Evolutionary conservation across 2,113 vertebrate species (phyloP), one percentile per base, ranked within the genome.

Genomic region (Myrmecobius fasciatus): DNA sequence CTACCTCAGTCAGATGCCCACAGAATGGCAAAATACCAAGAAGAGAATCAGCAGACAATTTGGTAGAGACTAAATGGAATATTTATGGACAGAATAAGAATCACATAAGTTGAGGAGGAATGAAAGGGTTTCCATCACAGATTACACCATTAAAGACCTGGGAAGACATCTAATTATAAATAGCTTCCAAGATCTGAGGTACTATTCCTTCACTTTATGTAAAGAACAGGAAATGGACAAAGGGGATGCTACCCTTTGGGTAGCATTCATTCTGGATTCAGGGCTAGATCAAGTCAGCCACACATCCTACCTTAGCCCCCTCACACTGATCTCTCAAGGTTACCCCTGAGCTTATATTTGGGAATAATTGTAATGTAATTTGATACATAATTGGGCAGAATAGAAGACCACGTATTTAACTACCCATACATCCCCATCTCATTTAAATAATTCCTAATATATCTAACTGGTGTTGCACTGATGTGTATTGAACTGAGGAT

Each of bases 401-500:
- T 98, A 98, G 98, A 98, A 98, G 98, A 97, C 97, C 95, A 43
- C 26, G 88, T 98, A 98, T 98, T 98, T 98, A 98, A 98, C 97
- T 98, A 97, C 96, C 97, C 98, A 98, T 98, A 98, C 92, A 98
- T 98, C 98, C 98, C 97, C 97, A 98, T 98, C 96, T 98, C 98
- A 98, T 99, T 98, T 98, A 98, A 98, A 98, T 98, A 99, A 98
- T 98, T 98, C 97, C 97, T 98, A 98, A 98, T 98, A 97, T 97
- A 98, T 97, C 98, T 97, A 97, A 98, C 95, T 98, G 52, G 67
- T 97, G 94, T 54, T 56, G 97, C 98, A 91, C 96, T 98, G 98
- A 98, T 98, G 98, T 97, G 98, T 98, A 98, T 97, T 98, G 98
- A 98, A 97, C 98, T 98, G 98, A 98, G 97, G 97, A 98, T 98